Evolutionary conservation across 2,888 invertebrate species (phyloP).

Genomic region (Sympetrum striolatum): DNA sequence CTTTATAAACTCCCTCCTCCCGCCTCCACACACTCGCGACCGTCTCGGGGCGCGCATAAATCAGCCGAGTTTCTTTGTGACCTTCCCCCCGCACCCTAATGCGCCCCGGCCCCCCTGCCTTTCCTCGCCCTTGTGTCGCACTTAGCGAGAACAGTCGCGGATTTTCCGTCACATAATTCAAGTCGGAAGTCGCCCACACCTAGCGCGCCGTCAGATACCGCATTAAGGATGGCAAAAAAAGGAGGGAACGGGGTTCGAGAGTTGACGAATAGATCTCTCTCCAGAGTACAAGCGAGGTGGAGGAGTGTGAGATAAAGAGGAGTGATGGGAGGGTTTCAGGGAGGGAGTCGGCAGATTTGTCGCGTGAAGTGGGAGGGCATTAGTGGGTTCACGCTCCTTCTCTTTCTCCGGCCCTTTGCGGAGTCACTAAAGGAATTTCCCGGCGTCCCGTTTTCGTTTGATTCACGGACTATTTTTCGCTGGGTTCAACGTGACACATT

Average conservation of each 20-base stretch:
- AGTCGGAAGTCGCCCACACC: slow-evolving; percentile 25
- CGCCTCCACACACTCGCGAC: neutral
- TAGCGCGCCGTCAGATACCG: neutral
- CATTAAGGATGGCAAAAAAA: neutral
- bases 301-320: neutral
- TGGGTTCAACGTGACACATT: slow-evolving; percentile 23
- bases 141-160: slow-evolving; percentile 36
- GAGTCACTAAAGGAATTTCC: slow-evolving; percentile 18
- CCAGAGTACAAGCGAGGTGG: too few species aligned
- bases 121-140: slow-evolving; percentile 31
- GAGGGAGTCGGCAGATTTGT: neutral
- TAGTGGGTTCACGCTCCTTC: neutral
- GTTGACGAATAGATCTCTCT: neutral
- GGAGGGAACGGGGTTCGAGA: neutral
- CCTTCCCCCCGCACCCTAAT: neutral
- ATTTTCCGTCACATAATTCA: slow-evolving; percentile 42
- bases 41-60: slow-evolving; percentile 7
- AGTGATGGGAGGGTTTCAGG: neutral
- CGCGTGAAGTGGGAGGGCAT: neutral
- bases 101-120: neutral
- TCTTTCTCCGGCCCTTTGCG: neutral
- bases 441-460: neutral
- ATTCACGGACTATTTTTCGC: slow-evolving; percentile 35
- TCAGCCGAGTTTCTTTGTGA: slow-evolving; percentile 6
- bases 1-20: neutral